Evolutionary conservation across 1,140 invertebrate genomes (phyloP), one percentile per base, ranked within the genome.

Genomic region (Aphelenchoides besseyi): DNA sequence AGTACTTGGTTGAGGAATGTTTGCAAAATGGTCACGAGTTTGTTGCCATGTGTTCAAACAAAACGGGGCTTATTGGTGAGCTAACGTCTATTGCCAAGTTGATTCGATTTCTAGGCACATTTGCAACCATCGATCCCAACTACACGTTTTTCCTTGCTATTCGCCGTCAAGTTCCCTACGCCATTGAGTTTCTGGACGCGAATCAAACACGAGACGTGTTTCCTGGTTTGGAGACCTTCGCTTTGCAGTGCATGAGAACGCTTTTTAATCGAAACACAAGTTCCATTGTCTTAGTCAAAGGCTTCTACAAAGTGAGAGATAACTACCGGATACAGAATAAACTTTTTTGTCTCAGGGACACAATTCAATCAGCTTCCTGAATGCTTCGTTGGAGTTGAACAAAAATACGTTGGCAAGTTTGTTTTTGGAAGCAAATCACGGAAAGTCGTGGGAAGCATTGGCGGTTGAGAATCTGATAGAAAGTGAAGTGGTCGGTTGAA

Each of bases 1-100:
- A 77, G n/a, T 79, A 79, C 37, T 63, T 77, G 28, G 73, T 67
- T 12, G 75, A 77, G 48, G 75, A 77, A 66, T 77, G 77, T 53
- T 54, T 77, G n/a, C 26, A 62, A 30, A 74, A 79, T 55, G 77
- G 75, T 16, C 63, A 74, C 36, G 75, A 77, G 61, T 79, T 77
- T 61, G 59, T 79, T 26, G 78, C 72, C 12, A 61, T 77, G 32
- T 79, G 48, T 32, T 77, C 75, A 3, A 35, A 32, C 9, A 75
- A 55, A 48, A 69, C 64, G n/a, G 75, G 75, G 26, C 59, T 77
- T 28, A 74, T 77, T n/a, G 75, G 75, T 79, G 33, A 54, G 72
- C 36, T 18, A 1, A 53, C 5, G 26, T 64, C 36, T 36, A 53
- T 52, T 52, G 62, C 12, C 29, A 8, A 68, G 12, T 8, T 59